These are phyloP conservation scores for Psilopogon haemacephalus DNA, from an alignment of 2,113 vertebrate genomes.

Conservation along the genomic window DNA sequence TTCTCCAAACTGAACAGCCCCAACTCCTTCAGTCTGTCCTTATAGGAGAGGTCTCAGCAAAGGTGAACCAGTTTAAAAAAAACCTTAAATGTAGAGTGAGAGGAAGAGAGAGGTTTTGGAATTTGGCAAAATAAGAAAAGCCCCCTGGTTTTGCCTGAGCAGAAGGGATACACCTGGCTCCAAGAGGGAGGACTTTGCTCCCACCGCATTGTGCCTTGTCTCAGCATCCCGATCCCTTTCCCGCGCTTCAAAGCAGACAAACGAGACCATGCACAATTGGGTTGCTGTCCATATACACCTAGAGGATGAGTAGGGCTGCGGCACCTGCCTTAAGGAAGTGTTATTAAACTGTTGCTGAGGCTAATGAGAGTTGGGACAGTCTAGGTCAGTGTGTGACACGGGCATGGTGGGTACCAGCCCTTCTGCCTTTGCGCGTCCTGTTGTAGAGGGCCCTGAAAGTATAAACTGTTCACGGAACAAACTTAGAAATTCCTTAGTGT, in stretches of 20 bases:
- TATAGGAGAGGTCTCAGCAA: constrained; percentile 53
- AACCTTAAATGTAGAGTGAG: not conserved
- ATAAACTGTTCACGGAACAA: constrained; percentile 61
- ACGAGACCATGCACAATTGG: constrained; percentile 18
- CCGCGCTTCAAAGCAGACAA: constrained; percentile 26
- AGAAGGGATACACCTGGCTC: constrained; percentile 8
- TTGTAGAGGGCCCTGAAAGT: constrained; percentile 62
- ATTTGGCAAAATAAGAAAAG: constrained; percentile 35
- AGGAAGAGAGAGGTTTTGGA: constrained; percentile 10
- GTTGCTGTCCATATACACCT: constrained; percentile 18
- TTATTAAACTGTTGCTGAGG: constrained; percentile 13
- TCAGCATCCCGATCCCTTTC: not conserved
- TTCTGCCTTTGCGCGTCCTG: constrained; percentile 50
- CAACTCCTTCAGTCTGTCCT: no score
- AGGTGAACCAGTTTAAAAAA: constrained; percentile 9
- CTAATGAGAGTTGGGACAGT: constrained; percentile 59
- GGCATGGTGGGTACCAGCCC: constrained; percentile 49
- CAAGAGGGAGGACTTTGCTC: not conserved
- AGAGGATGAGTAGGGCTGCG: constrained; percentile 46
- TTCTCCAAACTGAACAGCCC: no score
- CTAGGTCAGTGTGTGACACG: constrained; percentile 33
- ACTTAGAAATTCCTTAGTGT: constrained; percentile 52
- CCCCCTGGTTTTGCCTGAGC: constrained; percentile 19
- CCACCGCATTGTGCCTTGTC: not conserved
- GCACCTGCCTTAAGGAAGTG: constrained; percentile 48